phyloP scores from a whole-genome alignment of 2,113 vertebrate genomes.

The Sula dactylatra region DNA sequence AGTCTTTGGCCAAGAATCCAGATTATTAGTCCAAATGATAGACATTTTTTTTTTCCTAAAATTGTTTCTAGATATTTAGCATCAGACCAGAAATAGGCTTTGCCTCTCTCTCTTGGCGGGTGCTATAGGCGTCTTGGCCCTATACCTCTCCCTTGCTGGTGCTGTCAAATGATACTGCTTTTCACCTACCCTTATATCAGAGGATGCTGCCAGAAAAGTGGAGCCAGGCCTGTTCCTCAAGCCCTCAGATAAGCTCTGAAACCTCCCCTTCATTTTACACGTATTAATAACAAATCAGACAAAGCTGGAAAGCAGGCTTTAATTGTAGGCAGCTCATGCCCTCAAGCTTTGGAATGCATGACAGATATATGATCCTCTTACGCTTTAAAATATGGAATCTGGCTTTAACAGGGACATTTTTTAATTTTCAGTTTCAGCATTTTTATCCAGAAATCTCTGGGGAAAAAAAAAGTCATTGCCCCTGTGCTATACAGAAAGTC shows the following conservation, averaged over 20 bases:
- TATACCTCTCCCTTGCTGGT: neutral
- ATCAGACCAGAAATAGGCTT: neutral
- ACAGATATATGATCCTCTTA: neutral
- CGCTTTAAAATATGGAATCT: neutral
- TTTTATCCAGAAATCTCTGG: neutral
- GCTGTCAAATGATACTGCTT: neutral
- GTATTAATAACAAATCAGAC: conserved; percentile 16
- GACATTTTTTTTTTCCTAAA: neutral
- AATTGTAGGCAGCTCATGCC: conserved; percentile 13
- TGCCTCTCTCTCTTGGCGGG: neutral
- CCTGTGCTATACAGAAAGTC: neutral
- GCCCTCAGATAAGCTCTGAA: conserved; percentile 10
- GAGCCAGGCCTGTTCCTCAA: conserved; percentile 27
- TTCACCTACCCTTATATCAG: neutral
- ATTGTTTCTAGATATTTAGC: neutral
- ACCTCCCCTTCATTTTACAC: conserved; percentile 12
- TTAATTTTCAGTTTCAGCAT: neutral
- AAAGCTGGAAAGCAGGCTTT: conserved; percentile 10
- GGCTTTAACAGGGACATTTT: conserved; percentile 3
- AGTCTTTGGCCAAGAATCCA: neutral
- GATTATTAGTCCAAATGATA: neutral
- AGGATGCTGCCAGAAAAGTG: conserved; percentile 4
- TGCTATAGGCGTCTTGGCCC: neutral
- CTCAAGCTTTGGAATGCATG: neutral
- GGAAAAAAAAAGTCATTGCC: neutral